phyloP scores from a whole-genome alignment of 2,113 vertebrate genomes.

The Nyctereutes procyonoides region DNA sequence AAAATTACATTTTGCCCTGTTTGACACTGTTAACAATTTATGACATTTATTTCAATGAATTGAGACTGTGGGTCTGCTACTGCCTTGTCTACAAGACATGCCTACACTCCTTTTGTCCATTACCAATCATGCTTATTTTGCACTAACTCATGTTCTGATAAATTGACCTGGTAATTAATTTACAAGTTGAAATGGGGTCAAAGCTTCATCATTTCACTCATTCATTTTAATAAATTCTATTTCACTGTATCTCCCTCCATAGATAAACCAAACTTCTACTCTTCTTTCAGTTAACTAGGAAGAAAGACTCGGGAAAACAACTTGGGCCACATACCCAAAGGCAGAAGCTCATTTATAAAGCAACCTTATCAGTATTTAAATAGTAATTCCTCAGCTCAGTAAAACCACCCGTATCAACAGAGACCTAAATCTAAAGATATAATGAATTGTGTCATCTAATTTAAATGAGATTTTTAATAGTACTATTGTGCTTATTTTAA shows the following conservation, averaged over 20 bases:
- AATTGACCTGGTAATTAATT: conserved; percentile 20
- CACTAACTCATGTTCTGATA: conserved; percentile 24
- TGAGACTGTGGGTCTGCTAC: conserved; percentile 47
- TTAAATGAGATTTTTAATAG: conserved; percentile 39
- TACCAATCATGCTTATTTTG: conserved; percentile 26
- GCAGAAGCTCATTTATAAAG: conserved; percentile 52
- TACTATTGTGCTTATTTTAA: neutral
- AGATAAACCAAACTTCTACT: conserved; percentile 35
- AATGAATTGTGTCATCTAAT: neutral
- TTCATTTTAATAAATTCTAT: conserved; percentile 12
- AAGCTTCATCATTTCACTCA: conserved; percentile 18
- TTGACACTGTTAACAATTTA: conserved; percentile 88
- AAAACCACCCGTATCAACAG: neutral
- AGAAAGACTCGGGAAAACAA: conserved; percentile 59
- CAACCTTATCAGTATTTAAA: conserved; percentile 35
- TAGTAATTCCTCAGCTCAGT: conserved; percentile 17
- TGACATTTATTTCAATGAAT: conserved; percentile 83
- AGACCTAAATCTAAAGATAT: conserved; percentile 28
- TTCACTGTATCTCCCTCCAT: neutral
- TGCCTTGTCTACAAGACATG: conserved; percentile 9
- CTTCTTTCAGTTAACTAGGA: conserved; percentile 10
- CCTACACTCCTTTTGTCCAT: neutral
- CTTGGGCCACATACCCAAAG: conserved; percentile 28
- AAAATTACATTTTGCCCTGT: conserved; percentile 86
- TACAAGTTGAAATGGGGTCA: conserved; percentile 18